Evolutionary conservation across 2,888 invertebrate species (phyloP).

Genomic region (Toxonevra muliebris): DNA sequence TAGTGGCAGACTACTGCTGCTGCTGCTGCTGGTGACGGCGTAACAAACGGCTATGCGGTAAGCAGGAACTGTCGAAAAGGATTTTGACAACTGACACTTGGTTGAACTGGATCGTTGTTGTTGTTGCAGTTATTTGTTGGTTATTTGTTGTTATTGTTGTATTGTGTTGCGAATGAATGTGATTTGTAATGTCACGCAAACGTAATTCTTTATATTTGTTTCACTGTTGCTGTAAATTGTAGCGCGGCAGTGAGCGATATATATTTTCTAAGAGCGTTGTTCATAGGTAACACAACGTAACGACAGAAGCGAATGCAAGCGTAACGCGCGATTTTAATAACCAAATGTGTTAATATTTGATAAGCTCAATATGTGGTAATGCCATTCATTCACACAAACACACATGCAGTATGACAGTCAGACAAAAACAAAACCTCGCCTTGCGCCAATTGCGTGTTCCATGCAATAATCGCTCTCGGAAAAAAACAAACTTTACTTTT

Average conservation of each 20-base stretch:
- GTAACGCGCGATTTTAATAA: slow-evolving; percentile 18
- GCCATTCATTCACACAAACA: background rate
- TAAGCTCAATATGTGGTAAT: slow-evolving; percentile 43
- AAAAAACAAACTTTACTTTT: background rate
- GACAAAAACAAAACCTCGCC: background rate
- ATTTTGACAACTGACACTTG: slow-evolving; percentile 26
- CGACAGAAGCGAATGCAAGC: slow-evolving; percentile 46
- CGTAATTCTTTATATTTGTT: background rate
- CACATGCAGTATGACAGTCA: background rate
- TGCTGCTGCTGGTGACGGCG: background rate
- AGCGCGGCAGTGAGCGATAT: background rate
- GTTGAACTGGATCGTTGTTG: slow-evolving; percentile 7
- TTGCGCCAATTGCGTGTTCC: slow-evolving; percentile 20
- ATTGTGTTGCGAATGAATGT: background rate
- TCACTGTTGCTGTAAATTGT: background rate
- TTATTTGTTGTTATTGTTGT: background rate
- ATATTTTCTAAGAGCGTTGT: background rate
- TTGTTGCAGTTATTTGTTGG: background rate
- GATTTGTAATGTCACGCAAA: slow-evolving; percentile 23
- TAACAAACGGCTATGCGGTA: slow-evolving; percentile 17
- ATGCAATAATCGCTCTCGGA: slow-evolving; percentile 9
- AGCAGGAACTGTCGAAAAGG: slow-evolving; percentile 16
- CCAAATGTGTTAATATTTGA: slow-evolving; percentile 57
- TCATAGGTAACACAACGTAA: slow-evolving; percentile 43
- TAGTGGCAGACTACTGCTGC: no score